Conservation (phyloP, 2,888 invertebrate genomes). For the Drosophila borborema region DNA sequence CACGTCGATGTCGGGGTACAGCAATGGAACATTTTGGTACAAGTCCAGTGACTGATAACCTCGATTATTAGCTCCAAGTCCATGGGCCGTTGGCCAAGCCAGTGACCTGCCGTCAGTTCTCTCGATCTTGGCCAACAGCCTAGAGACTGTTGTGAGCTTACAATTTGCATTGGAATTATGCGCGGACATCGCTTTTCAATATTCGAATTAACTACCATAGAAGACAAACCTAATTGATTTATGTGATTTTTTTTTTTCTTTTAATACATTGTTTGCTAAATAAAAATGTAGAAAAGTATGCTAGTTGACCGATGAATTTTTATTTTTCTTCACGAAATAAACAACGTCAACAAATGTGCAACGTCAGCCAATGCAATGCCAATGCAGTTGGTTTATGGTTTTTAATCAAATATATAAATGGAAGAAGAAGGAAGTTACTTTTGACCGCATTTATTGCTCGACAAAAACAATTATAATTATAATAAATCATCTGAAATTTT, state of each 20-base stretch:
- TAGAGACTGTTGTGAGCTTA: slow-evolving; percentile 10
- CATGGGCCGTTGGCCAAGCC: slow-evolving; percentile 32
- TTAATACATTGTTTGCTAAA: slow-evolving; percentile 8
- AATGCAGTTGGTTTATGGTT: not conserved
- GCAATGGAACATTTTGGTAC: slow-evolving; percentile 7
- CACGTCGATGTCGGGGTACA: not conserved
- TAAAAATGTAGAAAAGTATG: slow-evolving; percentile 8
- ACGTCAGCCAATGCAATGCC: not conserved
- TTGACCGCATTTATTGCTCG: too few species aligned
- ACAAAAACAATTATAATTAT: not conserved
- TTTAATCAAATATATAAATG: too few species aligned
- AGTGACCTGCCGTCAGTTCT: slow-evolving; percentile 20
- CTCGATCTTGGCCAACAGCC: slow-evolving; percentile 19
- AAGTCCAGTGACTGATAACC: not conserved
- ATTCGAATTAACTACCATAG: slow-evolving; percentile 17
- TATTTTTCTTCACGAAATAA: not conserved
- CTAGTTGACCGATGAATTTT: not conserved
- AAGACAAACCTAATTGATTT: not conserved
- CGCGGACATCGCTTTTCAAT: slow-evolving; percentile 41
- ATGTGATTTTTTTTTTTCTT: not conserved
- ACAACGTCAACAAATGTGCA: not conserved
- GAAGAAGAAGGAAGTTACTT: not conserved
- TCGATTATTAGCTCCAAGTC: not conserved
- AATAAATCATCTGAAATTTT: not conserved
- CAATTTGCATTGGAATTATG: not conserved